Base-by-base conservation (phyloP, 2,113 vertebrate species). In the Excalfactoria chinensis region DNA sequence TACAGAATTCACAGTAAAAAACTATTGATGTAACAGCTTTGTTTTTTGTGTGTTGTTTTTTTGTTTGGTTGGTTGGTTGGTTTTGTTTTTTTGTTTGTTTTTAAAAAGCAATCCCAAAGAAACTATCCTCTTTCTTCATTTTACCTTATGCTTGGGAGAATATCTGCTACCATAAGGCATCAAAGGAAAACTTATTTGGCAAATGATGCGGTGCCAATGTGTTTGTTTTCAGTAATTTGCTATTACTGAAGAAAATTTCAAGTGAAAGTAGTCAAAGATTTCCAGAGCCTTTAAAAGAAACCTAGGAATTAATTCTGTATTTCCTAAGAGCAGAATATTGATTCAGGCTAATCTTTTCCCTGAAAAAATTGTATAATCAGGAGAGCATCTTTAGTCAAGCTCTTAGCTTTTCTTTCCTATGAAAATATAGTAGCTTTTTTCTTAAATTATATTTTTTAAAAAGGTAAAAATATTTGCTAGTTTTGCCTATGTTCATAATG, bases 401-500 rank as follows among this genome's bases (percentile, higher is more conserved):
- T 82, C 43, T 69, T 82, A 78, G 30, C 13, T 72, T 88, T 88
- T 11, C 9, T 82, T 93, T 9, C 43, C 18, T 13, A 70, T 0
- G 1, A 73, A 89, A 86, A 71, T 43, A 25, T 32, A 13, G 73
- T 59, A 40, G 10, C 37, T 86, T 26, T 73, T 77, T 80, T 67
- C 25, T 89, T 76, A 72, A 82, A 70, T 64, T 89, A 58, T 37
- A 37, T 16, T 43, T 43, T 43, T 51, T 51, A 6, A 35, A 60
- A 64, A 75, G 28, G n/a, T 26, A 86, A 95, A 96, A 90, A 51
- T 44, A 84, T 18, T 25, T 88, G 1, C 6, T 16, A 74, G 2
- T 43, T 93, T 95, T 90, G 10, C 46, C 44, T 94, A 37, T 72
- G 46, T 90, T 96, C 41, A 43, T 89, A 86, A 32, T 17, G 81